Base-by-base conservation (phyloP, 2,888 invertebrate genomes). In the Timema podura region DNA sequence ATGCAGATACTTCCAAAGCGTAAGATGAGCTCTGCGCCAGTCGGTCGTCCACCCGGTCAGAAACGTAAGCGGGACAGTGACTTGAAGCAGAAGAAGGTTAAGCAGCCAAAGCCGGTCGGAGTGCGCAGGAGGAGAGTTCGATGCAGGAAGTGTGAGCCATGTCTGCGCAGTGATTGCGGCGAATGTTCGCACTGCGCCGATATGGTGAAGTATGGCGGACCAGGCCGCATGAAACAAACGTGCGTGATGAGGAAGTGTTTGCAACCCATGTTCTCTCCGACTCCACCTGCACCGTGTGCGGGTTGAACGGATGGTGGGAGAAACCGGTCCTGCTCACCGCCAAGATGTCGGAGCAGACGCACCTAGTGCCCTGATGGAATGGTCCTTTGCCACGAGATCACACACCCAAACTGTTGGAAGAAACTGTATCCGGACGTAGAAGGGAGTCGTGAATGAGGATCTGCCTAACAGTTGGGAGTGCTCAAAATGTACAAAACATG, bases 51-150 rank as follows among this genome's bases (percentile, higher is more conserved):
- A 30, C 30, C 30, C 11, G 61, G 61, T 13, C 9, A 13, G 44
- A 61, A 61, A 44, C 61, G 61, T 13, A 30, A 13, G 61, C 61
- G 61, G 30, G 30, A 30, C 30, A 30, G 30, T 30, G 30, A 30
- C 30, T 30, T 30, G 30, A 30, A 30, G 30, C 30, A 30, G 30
- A 30, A 30, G 30, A 30, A 30, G 30, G 30, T 30, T 30, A 30
- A 30, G 30, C 30, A 51, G 51, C 11, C 6, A 11, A 61, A 61
- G 61, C 61, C 61, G n/a, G 61, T 13, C 6, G 45, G 30, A 45
- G 61, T 61, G 61, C 61, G 61, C 11, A 61, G 61, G 61, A 30
- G 61, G n/a, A 30, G 61, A 45, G 61, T 61, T 30, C 61, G 61
- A 5, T 61, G 61, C n/a, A 61, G 45, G n/a, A 61, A 61, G 44